These are phyloP conservation scores for Lepidocolaptes lacrymiger DNA, from an alignment of 2,797 vertebrate genomes.

Conservation along the genomic window DNA sequence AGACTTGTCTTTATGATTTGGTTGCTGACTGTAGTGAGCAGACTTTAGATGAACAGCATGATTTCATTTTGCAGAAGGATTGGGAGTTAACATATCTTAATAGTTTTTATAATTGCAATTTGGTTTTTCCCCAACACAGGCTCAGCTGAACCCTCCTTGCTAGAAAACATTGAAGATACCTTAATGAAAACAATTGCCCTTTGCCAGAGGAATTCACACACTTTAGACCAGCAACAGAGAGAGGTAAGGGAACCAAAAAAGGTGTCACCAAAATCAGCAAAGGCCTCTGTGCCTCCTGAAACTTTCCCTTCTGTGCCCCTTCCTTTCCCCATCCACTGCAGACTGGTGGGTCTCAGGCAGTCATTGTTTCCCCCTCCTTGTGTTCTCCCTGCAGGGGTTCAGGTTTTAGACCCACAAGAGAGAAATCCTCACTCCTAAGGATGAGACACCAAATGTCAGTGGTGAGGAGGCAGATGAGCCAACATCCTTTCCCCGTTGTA, in stretches of 20 bases:
- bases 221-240: slow-evolving; percentile 88
- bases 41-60: neutral
- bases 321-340: neutral
- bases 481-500: neutral
- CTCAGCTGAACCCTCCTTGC: slow-evolving; percentile 17
- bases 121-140: slow-evolving; percentile 11
- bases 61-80: neutral
- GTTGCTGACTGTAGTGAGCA: neutral
- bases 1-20: neutral
- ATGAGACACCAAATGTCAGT: neutral
- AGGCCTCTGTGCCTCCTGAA: neutral
- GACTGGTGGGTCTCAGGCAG: neutral
- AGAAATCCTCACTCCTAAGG: neutral
- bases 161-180: slow-evolving; percentile 81
- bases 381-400: neutral
- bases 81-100: neutral
- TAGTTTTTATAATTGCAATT: neutral
- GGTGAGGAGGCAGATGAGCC: neutral
- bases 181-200: slow-evolving; percentile 86
- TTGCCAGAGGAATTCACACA: slow-evolving; percentile 89
- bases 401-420: neutral
- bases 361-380: neutral
- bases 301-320: neutral
- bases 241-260: slow-evolving; percentile 80
- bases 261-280: neutral